Evolutionary conservation across 2,888 invertebrate species (phyloP), one percentile per base, ranked within the genome.

Genomic region (Calephelis perditalis): DNA sequence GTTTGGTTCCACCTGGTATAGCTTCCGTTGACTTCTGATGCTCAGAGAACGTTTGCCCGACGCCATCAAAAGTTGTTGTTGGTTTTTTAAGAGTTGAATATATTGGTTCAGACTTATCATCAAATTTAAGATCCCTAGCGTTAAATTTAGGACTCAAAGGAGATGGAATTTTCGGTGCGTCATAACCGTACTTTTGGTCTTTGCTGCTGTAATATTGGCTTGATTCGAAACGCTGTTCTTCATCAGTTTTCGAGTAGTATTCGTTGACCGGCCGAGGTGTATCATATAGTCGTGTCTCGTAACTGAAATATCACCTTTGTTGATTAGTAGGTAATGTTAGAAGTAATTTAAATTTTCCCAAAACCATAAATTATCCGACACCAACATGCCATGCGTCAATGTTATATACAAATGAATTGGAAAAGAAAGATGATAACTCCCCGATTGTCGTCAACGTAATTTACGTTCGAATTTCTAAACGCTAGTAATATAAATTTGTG

Each of bases 231-330:
- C 73, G 71, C 12, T 72, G 61, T 58, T 79, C 79, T 49, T 86
- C 79, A 62, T 86, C 83, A 11, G 79, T 75, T 67, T 81, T 85
- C 56, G 73, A 69, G 72, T 78, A 80, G 59, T 86, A 86, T 56
- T 85, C 85, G 74, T 79, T 76, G 62, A 78, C 70, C 3, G 86
- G 84, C 36, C 89, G 83, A 67, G 91, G 90, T 5, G 91, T 88
- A 73, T 92, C 92, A 77, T 91, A 92, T 58, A 88, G 79, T 46
- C 91, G 82, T 1, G 91, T 92, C 74, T 92, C 92, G 78, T 92
- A 92, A 70, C 92, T 92, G 81, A 65, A 81, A 79, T 72, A 66
- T 73, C 61, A 76, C 77, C 73, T 73, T 73, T 76, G 68, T 70
- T 67, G 26, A 71, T 75, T 75, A 76, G 66, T 68, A 60, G 58